Conservation (phyloP, 1,140 invertebrate genomes). For the Drosophila mauritiana region DNA sequence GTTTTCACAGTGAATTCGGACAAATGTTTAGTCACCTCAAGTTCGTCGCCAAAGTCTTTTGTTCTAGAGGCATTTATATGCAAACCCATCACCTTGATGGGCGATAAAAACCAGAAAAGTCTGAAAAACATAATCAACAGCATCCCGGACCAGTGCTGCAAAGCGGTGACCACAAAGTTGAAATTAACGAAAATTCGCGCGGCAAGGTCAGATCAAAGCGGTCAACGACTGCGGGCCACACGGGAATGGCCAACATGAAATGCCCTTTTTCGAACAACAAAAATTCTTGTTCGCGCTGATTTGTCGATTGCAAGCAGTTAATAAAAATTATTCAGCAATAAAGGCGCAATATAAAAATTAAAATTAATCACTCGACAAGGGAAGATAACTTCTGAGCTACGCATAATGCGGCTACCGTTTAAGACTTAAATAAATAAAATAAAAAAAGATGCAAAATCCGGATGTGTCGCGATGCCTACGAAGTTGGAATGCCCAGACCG, state of each 20-base stretch:
- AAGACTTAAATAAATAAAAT: conserved; percentile 2
- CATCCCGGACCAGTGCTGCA: conserved; percentile 39
- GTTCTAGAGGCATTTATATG: conserved; percentile 63
- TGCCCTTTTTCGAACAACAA: conserved; percentile 47
- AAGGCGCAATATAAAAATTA: conserved; percentile 20
- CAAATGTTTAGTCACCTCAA: conserved; percentile 29
- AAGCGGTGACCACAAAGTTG: conserved; percentile 23
- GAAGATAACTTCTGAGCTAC: conserved; percentile 57
- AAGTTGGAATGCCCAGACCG: conserved; percentile 53
- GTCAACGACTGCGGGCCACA: conserved; percentile 60
- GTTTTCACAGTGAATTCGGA: conserved; percentile 19
- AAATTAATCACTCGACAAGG: conserved; percentile 50
- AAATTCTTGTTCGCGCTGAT: conserved; percentile 34
- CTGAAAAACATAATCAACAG: conserved; percentile 28
- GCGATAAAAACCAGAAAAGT: conserved; percentile 54
- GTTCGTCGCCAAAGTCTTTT: conserved; percentile 76
- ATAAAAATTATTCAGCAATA: conserved; percentile 10
- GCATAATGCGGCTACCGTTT: conserved; percentile 57
- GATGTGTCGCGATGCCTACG: conserved; percentile 48
- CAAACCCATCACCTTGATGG: conserved; percentile 56
- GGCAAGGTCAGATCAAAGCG: conserved; percentile 50
- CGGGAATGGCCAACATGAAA: conserved; percentile 27
- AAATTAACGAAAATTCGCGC: conserved; percentile 61
- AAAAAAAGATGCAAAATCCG: conserved; percentile 38
- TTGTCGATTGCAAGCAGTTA: conserved; percentile 28